Evolutionary conservation across 1,140 invertebrate species (phyloP).

Genomic region (Pygmarrhopalites habei): DNA sequence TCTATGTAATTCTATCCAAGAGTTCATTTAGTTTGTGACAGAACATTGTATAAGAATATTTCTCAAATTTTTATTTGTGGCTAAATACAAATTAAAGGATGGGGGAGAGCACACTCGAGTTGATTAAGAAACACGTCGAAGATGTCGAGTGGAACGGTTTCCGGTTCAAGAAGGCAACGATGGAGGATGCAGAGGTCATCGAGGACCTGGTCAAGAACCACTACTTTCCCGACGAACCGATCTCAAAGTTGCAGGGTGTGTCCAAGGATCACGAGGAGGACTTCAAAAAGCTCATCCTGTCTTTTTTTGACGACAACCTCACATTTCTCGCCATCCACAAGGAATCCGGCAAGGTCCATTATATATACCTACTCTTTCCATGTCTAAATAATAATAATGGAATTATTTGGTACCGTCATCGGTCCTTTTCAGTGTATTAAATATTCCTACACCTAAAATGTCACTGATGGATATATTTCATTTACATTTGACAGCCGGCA

Average conservation of each 20-base stretch:
- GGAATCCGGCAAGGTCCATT: conserved; percentile 1
- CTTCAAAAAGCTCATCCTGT: background rate
- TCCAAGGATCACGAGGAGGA: background rate
- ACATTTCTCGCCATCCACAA: conserved; percentile 9
- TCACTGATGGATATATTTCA: background rate
- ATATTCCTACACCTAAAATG: background rate
- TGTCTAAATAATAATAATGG: background rate
- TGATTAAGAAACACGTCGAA: background rate
- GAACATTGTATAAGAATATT: too few relatives aligned
- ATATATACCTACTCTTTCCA: background rate
- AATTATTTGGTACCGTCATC: background rate
- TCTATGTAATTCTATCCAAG: too few relatives aligned
- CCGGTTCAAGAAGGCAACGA: background rate
- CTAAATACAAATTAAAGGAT: too few relatives aligned
- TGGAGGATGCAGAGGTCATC: background rate
- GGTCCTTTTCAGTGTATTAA: background rate
- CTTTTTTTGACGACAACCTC: background rate
- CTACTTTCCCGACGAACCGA: background rate
- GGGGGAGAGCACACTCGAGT: too few relatives aligned
- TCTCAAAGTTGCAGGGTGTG: background rate
- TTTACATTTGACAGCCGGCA: conserved; percentile 19
- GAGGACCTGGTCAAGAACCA: background rate
- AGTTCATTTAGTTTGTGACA: too few relatives aligned
- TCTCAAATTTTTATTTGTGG: too few relatives aligned
- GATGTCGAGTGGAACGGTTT: background rate